Evolutionary conservation across 2,113 vertebrate species (phyloP), one percentile per base, ranked within the genome.

Genomic region (Limnothrissa miodon): DNA sequence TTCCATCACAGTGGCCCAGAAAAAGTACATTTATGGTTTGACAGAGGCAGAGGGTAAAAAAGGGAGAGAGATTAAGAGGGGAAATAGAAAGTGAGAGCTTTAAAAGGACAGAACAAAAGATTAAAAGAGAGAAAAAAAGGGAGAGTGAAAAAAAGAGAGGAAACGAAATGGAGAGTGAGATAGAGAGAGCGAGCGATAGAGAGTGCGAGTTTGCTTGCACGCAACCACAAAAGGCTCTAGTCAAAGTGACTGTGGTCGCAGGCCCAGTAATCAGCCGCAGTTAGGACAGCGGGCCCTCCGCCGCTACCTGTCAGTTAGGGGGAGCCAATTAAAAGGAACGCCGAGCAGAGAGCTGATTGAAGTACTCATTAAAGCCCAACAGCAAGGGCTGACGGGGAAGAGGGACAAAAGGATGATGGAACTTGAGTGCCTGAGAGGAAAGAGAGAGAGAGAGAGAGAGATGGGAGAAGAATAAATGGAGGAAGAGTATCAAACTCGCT

Each of bases 1-100:
- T 7, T 80, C 25, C 39, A 29, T 62, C 56, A 62, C 23, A 62
- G 56, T 25, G 25, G 23, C 23, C 56, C 56, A 62, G 56, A 62
- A 62, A 62, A 62, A 62, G 59, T 62, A 62, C 59, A 62, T 62
- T 62, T 62, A 62, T 62, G 59, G 59, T n/a, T 29, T 62, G 59
- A n/a, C 56, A 29, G 59, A 15, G 59, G 3, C n/a, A 66, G 21
- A n/a, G 56, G 23, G 59, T 9, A 29, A 66, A 33, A 66, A 33
- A 66, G 59, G 29, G 59, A 33, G 25, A 33, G 25, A 74, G 25
- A 42, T 42, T 42, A 42, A 42, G 42, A 21, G 33, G 6, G 8
- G 45, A 29, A 46, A 5, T 74, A 25, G 45, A 70, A 46, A 33
- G 59, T n/a, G 39, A 74, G 82, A 70, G 42, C 51, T 21, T 5